Conservation (phyloP, 2,113 vertebrate species). For the Lichenostomus cassidix region DNA sequence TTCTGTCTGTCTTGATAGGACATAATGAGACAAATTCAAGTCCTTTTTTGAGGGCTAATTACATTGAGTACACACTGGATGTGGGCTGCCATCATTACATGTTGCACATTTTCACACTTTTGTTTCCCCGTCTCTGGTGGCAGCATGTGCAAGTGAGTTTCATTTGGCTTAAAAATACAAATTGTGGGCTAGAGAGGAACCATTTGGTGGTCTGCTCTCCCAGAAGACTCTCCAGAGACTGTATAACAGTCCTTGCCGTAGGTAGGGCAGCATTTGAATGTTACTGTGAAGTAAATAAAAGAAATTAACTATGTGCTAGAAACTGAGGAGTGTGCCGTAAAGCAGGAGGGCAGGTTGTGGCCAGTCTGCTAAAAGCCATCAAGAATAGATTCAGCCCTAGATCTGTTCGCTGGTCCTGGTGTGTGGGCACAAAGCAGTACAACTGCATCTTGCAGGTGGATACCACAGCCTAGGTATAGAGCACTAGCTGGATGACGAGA, state of each 20-base stretch:
- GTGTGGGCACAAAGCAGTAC: neutral
- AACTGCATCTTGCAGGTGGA: neutral
- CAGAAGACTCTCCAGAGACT: neutral
- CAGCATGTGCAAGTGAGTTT: neutral
- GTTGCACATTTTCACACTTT: neutral
- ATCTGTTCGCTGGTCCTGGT: neutral
- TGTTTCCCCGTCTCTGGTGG: neutral
- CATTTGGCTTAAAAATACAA: conserved; percentile 17
- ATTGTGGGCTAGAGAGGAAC: neutral
- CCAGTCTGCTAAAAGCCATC: neutral
- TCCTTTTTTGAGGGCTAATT: conserved; percentile 58
- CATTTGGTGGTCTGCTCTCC: neutral
- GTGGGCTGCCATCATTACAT: neutral
- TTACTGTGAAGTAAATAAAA: neutral
- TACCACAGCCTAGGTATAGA: neutral
- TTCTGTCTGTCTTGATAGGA: conserved; percentile 58
- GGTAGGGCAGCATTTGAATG: neutral
- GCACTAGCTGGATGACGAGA: neutral
- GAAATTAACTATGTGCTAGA: neutral
- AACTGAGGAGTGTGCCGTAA: neutral
- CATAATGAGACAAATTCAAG: conserved; percentile 50
- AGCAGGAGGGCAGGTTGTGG: neutral
- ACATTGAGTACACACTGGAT: neutral
- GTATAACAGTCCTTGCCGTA: neutral
- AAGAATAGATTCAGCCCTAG: neutral